Evolutionary conservation across 2,888 invertebrate genomes (phyloP).

Genomic region (Thelaira solivaga): DNA sequence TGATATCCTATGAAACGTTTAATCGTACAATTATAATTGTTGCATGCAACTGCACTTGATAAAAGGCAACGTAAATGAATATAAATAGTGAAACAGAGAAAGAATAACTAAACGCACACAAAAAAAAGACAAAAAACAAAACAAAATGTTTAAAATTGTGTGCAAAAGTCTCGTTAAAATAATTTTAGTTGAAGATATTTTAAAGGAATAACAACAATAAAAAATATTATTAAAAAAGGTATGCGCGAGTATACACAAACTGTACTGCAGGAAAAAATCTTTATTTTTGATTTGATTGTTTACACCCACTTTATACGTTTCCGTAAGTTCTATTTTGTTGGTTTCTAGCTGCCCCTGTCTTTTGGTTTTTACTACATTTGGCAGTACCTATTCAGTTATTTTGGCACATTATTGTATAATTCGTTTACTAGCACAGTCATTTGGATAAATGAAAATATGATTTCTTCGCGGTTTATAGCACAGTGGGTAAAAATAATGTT

Average conservation of each 20-base stretch:
- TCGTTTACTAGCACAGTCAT: neutral
- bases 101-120: neutral
- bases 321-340: slow-evolving; percentile 20
- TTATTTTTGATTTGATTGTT: slow-evolving; percentile 67
- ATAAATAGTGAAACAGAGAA: neutral
- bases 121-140: slow-evolving; percentile 51
- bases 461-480: neutral
- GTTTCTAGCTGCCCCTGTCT: neutral
- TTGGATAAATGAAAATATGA: neutral
- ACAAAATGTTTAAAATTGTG: slow-evolving; percentile 65
- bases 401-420: slow-evolving; percentile 20
- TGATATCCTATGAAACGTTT: slow-evolving; percentile 40
- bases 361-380: neutral
- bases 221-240: neutral
- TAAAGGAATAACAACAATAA: slow-evolving; percentile 56
- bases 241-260: neutral
- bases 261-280: slow-evolving; percentile 26
- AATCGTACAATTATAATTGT: slow-evolving; percentile 53
- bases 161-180: slow-evolving; percentile 67
- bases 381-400: neutral
- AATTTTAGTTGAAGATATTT: no score
- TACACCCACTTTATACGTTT: slow-evolving; percentile 74
- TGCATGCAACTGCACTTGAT: slow-evolving; percentile 61
- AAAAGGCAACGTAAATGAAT: slow-evolving; percentile 20
- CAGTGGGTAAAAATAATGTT: neutral